Base-by-base conservation (phyloP, 2,113 vertebrate species). In the Macrotus californicus region DNA sequence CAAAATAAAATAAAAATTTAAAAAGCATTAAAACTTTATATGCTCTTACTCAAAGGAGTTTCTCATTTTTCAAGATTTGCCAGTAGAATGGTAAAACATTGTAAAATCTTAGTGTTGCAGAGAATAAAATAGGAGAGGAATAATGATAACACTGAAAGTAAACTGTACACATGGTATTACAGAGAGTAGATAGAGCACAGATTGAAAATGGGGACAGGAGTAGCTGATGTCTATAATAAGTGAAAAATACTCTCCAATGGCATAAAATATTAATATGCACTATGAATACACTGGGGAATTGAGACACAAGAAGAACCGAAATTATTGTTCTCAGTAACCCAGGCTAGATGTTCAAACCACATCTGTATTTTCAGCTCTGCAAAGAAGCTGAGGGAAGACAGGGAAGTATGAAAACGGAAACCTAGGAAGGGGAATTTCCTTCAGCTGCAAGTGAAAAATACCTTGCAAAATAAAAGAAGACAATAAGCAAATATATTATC, bases 21-120 rank as follows among this genome's bases (percentile, higher is more conserved):
- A 80, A 80, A 80, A 87, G 41, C 81, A 87, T 81, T 94, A 96
- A 97, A 96, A 50, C 29, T 95, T 91, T 84, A 87, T 95, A 85
- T 91, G 14, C 15, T 88, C 24, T 84, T 96, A 91, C 41, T 79
- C 89, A 82, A 79, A 95, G 61, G 73, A 91, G 18, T 79, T 94
- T 95, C 43, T 95, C 76, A 93, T 85, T 93, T 91, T 96, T 93
- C 39, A 85, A 89, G 41, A 61, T 82, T 69, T 96, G 26, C 66
- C 90, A 76, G 46, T 81, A 39, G 43, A 94, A 89, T 93, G 34
- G 43, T 87, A 73, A 93, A 81, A 64, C 21, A 86, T 11, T 88
- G 31, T 56, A 80, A 96, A 84, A 67, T 43, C 48, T 50, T 93
- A 59, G 29, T 86, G 36, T 88, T 80, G 18, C 6, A 85, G 77